phyloP scores from a whole-genome alignment of 2,113 vertebrate genomes.

The Syngnathus floridae region DNA sequence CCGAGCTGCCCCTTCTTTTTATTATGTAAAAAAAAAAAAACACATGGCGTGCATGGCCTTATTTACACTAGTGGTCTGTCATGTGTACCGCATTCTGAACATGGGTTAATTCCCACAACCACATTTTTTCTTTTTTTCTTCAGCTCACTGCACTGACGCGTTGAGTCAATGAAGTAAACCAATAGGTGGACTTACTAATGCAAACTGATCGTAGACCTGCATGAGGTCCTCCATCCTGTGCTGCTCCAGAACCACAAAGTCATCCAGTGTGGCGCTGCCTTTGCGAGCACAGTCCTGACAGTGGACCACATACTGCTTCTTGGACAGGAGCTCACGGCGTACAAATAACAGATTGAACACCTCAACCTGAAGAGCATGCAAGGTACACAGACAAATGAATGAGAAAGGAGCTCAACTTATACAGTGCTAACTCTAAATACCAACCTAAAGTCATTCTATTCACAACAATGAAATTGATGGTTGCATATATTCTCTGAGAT shows the following conservation, averaged over 20 bases:
- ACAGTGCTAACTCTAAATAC: background rate
- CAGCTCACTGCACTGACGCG: background rate
- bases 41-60: too few relatives aligned
- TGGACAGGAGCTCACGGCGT: conserved; percentile 90
- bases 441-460: background rate
- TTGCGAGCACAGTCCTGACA: conserved; percentile 97
- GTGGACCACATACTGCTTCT: conserved; percentile 90
- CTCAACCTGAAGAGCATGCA: conserved; percentile 78
- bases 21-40: too few relatives aligned
- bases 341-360: conserved; percentile 98
- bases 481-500: background rate
- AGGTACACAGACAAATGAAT: background rate
- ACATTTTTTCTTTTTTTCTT: background rate
- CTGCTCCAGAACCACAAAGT: conserved; percentile 98
- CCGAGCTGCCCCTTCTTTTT: too few relatives aligned
- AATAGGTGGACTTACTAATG: conserved; percentile 86
- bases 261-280: conserved; percentile 86
- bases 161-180: background rate
- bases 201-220: conserved; percentile 99
- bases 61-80: too few relatives aligned
- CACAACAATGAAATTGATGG: background rate
- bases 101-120: too few relatives aligned
- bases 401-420: background rate
- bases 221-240: conserved; percentile 96
- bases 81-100: too few relatives aligned